Percentiles rank a stretch among this genome's conserved stretches.
phyloP scores from a whole-genome alignment of 2,888 invertebrate genomes.

The Nebria salina region DNA sequence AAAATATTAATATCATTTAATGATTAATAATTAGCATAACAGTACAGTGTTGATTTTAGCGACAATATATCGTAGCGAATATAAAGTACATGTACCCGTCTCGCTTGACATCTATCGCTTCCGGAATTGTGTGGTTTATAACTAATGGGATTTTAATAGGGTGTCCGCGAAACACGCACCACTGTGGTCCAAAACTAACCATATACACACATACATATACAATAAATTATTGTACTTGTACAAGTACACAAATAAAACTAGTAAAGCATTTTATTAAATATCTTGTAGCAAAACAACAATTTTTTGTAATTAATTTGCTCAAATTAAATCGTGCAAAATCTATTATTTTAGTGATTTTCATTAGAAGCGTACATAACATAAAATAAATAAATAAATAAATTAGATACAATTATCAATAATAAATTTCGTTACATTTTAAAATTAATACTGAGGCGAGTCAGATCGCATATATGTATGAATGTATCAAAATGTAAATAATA shows the following conservation, averaged over 20 bases:
- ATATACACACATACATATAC: not conserved
- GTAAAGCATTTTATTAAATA: no score
- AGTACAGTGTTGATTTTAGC: not conserved
- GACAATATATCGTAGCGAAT: not conserved
- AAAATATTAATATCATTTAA: not conserved
- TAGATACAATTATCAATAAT: no score
- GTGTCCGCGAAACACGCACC: conserved; percentile 49
- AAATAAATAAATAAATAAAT: no score
- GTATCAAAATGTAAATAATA: no score
- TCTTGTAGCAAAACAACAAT: no score
- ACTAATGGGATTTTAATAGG: conserved; percentile 59
- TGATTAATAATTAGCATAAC: not conserved
- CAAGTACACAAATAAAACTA: not conserved
- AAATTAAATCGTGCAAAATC: no score
- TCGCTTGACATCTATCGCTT: conserved; percentile 24
- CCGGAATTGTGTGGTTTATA: conserved; percentile 48
- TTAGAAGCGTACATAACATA: no score
- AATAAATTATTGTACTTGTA: not conserved
- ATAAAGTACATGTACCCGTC: not conserved
- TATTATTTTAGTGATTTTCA: no score
- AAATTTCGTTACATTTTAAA: no score
- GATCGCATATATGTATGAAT: no score
- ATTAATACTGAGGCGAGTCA: no score
- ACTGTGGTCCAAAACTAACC: conserved; percentile 5
- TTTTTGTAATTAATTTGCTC: no score